Percentiles rank a stretch among this genome's conserved stretches.
Conservation (phyloP, 35 echinoderm and acorn worm species). For the Patiria miniata region DNA sequence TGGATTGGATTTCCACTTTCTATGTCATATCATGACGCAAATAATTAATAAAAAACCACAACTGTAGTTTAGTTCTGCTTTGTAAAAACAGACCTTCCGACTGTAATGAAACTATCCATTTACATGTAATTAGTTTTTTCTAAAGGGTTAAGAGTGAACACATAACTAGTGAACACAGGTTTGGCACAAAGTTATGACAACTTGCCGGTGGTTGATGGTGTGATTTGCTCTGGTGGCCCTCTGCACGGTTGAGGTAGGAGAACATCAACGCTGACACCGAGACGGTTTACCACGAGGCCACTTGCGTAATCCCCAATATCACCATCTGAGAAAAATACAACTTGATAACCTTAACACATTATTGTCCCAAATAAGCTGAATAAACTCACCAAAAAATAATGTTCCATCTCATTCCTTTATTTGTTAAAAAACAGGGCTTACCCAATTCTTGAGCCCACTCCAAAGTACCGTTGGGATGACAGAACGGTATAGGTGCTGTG, state of each 20-base stretch:
- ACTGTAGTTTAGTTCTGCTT: no score
- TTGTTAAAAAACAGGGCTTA: not conserved
- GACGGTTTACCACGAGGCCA: constrained; percentile 6
- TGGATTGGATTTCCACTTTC: not conserved
- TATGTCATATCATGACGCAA: no score
- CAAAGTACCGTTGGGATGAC: not conserved
- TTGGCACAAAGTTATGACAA: not conserved
- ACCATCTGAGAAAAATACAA: not conserved
- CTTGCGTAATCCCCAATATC: not conserved
- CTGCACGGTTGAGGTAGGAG: not conserved
- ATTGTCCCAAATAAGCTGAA: no score
- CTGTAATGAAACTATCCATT: no score
- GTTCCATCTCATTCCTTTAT: not conserved
- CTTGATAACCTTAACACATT: no score
- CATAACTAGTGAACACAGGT: no score
- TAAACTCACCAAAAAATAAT: no score
- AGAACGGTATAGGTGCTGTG: constrained; percentile 28
- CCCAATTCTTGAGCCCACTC: constrained; percentile 33
- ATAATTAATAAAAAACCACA: no score
- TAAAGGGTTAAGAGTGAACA: no score
- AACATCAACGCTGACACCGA: constrained; percentile 23
- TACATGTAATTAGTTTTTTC: no score
- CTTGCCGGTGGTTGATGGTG: not conserved
- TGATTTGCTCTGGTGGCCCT: constrained; percentile 20
- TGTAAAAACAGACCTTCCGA: no score